Evolutionary conservation across 2,888 invertebrate genomes (phyloP).

Genomic region (Cerastis leucographa): DNA sequence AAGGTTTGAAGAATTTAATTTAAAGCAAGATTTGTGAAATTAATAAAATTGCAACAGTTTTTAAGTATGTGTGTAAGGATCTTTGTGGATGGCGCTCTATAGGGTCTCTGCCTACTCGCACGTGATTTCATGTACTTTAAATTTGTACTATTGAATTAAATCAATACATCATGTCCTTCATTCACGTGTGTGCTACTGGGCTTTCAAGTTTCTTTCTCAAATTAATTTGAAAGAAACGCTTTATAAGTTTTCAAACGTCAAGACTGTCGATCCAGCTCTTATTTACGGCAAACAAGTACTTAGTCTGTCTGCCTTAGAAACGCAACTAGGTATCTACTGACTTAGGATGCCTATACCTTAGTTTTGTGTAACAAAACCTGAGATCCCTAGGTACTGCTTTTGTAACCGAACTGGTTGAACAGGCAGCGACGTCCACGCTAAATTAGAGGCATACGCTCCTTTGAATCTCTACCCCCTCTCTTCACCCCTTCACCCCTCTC

Average conservation of each 20-base stretch:
- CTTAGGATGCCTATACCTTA: conserved; percentile 43
- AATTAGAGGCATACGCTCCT: conserved; percentile 65
- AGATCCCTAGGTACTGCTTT: conserved; percentile 75
- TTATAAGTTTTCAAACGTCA: neutral
- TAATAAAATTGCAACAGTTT: neutral
- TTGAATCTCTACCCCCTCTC: conserved; percentile 80
- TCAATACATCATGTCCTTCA: neutral
- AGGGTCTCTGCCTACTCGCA: neutral
- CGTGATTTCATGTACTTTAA: neutral
- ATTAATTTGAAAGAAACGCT: neutral
- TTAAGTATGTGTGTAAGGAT: neutral
- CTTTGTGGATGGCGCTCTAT: neutral
- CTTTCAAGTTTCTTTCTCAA: neutral
- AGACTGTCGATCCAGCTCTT: neutral
- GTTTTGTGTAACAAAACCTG: conserved; percentile 70
- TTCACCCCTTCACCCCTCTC: conserved; percentile 1
- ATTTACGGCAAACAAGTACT: neutral
- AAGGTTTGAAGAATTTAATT: neutral
- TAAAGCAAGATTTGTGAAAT: neutral
- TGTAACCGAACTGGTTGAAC: conserved; percentile 83
- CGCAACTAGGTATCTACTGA: conserved; percentile 41
- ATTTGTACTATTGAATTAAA: neutral
- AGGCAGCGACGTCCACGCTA: conserved; percentile 78
- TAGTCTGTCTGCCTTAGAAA: conserved; percentile 1
- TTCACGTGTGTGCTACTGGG: neutral